phyloP scores from a whole-genome alignment of 2,888 invertebrate genomes.

The Tetramorium bicarinatum region DNA sequence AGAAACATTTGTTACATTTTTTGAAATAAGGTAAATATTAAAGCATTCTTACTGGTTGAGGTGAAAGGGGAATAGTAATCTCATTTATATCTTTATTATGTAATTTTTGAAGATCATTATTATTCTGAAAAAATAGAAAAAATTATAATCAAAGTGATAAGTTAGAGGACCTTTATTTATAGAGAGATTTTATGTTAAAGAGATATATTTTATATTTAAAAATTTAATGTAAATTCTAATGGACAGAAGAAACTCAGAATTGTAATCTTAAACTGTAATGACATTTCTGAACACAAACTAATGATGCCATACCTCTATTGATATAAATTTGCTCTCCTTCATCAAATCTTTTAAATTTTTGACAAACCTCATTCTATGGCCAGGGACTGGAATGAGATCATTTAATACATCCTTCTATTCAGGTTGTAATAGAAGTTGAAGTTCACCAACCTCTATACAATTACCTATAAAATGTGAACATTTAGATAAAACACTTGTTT shows the following conservation, averaged over 20 bases:
- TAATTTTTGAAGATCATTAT: not conserved
- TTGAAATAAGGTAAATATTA: not conserved
- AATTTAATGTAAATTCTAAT: no score
- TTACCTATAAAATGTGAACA: constrained; percentile 4
- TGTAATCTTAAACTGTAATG: no score
- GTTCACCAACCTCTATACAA: not conserved
- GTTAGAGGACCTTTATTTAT: not conserved
- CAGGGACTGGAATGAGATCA: not conserved
- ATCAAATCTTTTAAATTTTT: not conserved
- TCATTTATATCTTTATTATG: not conserved
- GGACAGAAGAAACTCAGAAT: no score
- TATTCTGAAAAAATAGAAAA: not conserved
- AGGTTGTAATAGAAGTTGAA: not conserved
- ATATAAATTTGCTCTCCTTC: not conserved
- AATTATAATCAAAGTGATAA: not conserved
- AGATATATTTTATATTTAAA: no score
- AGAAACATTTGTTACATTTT: not conserved
- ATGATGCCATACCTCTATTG: not conserved
- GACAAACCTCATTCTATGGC: not conserved
- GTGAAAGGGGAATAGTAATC: not conserved
- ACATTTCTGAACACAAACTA: not conserved
- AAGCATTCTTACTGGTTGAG: not conserved
- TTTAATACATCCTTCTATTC: not conserved
- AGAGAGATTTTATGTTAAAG: not conserved
- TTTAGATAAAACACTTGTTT: not conserved